Conservation (phyloP, 2,888 invertebrate species). For the Pterostichus madidus region DNA sequence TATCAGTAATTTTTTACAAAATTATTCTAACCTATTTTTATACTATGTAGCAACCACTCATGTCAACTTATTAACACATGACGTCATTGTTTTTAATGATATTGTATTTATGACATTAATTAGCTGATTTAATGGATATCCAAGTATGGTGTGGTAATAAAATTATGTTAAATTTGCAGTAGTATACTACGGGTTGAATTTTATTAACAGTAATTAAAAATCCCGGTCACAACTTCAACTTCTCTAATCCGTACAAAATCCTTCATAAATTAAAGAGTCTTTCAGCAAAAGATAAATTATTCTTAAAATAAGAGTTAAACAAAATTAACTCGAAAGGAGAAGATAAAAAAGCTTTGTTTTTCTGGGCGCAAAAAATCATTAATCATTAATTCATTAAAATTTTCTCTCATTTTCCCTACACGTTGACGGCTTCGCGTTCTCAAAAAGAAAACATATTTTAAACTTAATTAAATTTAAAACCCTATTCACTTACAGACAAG, state of each 20-base stretch:
- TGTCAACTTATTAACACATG: no score
- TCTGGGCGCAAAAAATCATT: conserved; percentile 58
- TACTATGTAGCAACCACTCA: no score
- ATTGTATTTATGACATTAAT: no score
- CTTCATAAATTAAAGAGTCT: conserved; percentile 46
- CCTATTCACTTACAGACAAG: conserved; percentile 21
- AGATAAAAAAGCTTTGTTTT: conserved; percentile 60
- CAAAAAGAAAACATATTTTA: conserved; percentile 64
- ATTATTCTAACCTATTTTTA: no score
- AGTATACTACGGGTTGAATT: background rate
- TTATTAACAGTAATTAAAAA: conserved; percentile 24
- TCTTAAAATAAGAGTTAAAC: conserved; percentile 56
- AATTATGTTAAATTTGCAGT: background rate
- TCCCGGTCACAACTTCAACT: conserved; percentile 26
- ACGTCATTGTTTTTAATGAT: no score
- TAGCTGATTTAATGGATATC: no score
- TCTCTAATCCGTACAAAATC: conserved; percentile 23
- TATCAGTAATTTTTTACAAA: no score
- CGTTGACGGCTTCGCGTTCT: conserved; percentile 42
- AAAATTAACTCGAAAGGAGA: conserved; percentile 53
- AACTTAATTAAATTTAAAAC: conserved; percentile 63
- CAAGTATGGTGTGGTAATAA: no score
- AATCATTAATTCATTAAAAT: conserved; percentile 61
- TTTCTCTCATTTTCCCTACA: conserved; percentile 43
- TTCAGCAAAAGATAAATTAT: conserved; percentile 61